Evolutionary conservation across 2,888 invertebrate genomes (phyloP), one percentile per base, ranked within the genome.

Genomic region (Aporophyla nigra): DNA sequence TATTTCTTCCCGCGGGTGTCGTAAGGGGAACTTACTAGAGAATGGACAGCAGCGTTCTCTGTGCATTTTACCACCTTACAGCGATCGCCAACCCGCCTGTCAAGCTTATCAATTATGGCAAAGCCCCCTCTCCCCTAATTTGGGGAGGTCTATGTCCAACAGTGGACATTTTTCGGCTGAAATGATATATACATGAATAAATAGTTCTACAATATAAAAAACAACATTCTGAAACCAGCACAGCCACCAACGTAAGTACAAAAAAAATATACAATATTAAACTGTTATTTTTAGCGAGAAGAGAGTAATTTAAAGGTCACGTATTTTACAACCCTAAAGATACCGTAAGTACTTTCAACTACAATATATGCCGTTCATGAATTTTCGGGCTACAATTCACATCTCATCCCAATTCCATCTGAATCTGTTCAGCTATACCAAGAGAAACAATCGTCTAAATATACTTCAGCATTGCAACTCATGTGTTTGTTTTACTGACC

Each of bases 401-500:
- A 56, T 58, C 7, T n/a, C 33, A 19, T 21, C 46, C 5, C 10
- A 67, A 65, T 24, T 24, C 10, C 14, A 43, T 51, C 6, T 69
- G 14, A 65, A 63, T 62, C 61, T 61, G 14, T n/a, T 9, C 21
- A 61, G 61, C 33, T 33, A 24, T 21, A 46, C 27, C 24, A 73
- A 73, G 53, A 24, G 27, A 63, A 80, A 76, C 72, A 70, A 76
- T 76, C 62, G 71, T 77, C 71, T 65, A 73, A 83, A 73, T 81
- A 69, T 74, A 74, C 71, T 74, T 49, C 46, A n/a, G 27, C 43
- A 56, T 54, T 74, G 71, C 51, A 80, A 76, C 63, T 51, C 84
- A 71, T 61, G 54, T 80, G 73, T 82, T 83, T 84, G 62, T 85
- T 76, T 76, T 61, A 53, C 72, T 53, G 63, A 70, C 79, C 63